Evolutionary conservation across 1,140 invertebrate genomes (phyloP), one percentile per base, ranked within the genome.

Genomic region (Brachionus sp.): DNA sequence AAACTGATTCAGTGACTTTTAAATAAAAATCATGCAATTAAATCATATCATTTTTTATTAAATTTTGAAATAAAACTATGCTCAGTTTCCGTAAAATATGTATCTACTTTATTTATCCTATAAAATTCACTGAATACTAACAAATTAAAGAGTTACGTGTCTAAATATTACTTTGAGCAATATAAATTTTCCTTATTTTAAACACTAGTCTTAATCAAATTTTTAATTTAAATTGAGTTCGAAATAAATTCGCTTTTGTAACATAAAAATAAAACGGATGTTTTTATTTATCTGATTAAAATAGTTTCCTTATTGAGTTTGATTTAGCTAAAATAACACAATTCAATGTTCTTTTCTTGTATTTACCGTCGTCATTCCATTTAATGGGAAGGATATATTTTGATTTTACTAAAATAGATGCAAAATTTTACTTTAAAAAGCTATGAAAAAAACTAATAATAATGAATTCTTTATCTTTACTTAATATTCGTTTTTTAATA

Each of bases 241-340:
- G 35, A 80, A 80, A 78, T 6, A 78, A 37, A 80, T 7, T 57
- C 13, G 66, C 33, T 23, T 70, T 39, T 5, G 66, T 42, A 37
- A 39, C 37, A 70, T 35, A 4, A 57, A 50, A 46, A 25, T 46
- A 39, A 37, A 80, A n/a, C 77, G 77, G 77, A 80, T 80, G 62
- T 80, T 80, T 62, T 9, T 80, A 80, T 80, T 80, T 80, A 80
- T 80, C 77, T 80, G 57, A 33, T 80, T 62, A 78, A 80, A 80
- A 80, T 80, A 42, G 77, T 66, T 80, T 80, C 77, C 77, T 66
- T 80, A 19, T 57, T 70, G 66, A 25, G 77, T 80, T 62, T 50
- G 46, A 78, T 37, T 80, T 80, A 42, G 50, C 33, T 29, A 57
- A 80, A 66, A 80, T 29, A 62, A 53, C 37, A 39, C 16, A 53